Percentiles rank a stretch among this genome's conserved stretches.
Evolutionary conservation across 2,797 vertebrate genomes (phyloP).

Genomic region (Helarctos malayanus): DNA sequence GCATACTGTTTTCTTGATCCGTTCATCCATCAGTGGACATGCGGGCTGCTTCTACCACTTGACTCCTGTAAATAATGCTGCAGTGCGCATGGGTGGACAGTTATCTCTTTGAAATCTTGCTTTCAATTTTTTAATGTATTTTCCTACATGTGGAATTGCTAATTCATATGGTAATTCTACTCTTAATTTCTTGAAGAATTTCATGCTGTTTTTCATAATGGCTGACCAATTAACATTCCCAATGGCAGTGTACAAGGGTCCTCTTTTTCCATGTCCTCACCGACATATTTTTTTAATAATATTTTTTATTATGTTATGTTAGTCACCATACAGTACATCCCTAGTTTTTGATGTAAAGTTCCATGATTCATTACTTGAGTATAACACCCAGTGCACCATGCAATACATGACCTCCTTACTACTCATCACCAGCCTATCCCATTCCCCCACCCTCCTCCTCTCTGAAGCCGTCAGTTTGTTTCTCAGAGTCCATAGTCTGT

Average conservation of each 20-base stretch:
- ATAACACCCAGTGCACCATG: too few relatives aligned
- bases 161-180: not conserved
- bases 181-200: not conserved
- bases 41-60: not conserved
- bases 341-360: too few relatives aligned
- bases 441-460: too few relatives aligned
- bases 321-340: too few relatives aligned
- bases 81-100: not conserved
- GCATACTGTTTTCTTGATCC: not conserved
- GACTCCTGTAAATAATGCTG: not conserved
- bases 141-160: not conserved
- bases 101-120: not conserved
- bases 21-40: not conserved
- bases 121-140: not conserved
- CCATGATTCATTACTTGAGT: too few relatives aligned
- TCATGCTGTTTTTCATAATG: not conserved
- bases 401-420: too few relatives aligned
- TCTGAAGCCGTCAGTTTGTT: too few relatives aligned
- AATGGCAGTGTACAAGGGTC: not conserved
- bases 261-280: not conserved
- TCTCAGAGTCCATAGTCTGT: too few relatives aligned
- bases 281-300: not conserved
- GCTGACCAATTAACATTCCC: not conserved
- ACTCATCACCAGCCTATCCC: too few relatives aligned
- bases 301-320: too few relatives aligned